A percentile compares a stretch with the other conserved stretches of the same genome.
phyloP scores from a whole-genome alignment of 2,797 vertebrate genomes.

The Bradypus variegatus region DNA sequence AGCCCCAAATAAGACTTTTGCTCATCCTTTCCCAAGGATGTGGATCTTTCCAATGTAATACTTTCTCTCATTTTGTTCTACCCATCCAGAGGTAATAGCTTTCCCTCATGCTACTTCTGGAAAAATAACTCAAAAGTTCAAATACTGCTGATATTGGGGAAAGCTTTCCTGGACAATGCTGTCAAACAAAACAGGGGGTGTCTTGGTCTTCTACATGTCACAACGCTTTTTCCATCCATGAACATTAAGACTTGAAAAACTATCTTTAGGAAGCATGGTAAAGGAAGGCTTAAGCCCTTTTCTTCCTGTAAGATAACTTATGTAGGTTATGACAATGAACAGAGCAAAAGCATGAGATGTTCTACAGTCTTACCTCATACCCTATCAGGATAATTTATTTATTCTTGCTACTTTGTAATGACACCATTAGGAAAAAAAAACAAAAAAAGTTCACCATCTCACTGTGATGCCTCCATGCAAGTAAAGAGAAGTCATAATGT shows the following conservation, averaged over 20 bases:
- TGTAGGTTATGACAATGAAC: not conserved
- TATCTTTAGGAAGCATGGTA: not conserved
- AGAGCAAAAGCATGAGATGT: not conserved
- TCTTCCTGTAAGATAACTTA: not conserved
- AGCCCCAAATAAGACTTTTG: not conserved
- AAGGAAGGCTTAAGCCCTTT: not conserved
- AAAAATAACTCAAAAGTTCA: not conserved
- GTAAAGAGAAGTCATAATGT: not conserved
- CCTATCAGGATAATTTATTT: not conserved
- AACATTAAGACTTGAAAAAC: slow-evolving; percentile 2
- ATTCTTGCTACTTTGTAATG: slow-evolving; percentile 5
- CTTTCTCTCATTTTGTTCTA: not conserved
- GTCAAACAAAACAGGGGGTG: not conserved
- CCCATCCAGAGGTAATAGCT: not conserved
- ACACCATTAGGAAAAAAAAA: not conserved
- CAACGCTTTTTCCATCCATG: not conserved
- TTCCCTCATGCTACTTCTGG: not conserved
- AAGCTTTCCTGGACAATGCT: not conserved
- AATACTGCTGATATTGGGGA: not conserved
- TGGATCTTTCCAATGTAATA: not conserved
- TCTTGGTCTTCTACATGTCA: not conserved
- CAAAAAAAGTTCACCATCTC: not conserved
- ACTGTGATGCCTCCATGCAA: not conserved
- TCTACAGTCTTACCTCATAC: not conserved
- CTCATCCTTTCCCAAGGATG: not conserved